Conservation (phyloP, 1,140 invertebrate species). For the Panulirus ornatus region DNA sequence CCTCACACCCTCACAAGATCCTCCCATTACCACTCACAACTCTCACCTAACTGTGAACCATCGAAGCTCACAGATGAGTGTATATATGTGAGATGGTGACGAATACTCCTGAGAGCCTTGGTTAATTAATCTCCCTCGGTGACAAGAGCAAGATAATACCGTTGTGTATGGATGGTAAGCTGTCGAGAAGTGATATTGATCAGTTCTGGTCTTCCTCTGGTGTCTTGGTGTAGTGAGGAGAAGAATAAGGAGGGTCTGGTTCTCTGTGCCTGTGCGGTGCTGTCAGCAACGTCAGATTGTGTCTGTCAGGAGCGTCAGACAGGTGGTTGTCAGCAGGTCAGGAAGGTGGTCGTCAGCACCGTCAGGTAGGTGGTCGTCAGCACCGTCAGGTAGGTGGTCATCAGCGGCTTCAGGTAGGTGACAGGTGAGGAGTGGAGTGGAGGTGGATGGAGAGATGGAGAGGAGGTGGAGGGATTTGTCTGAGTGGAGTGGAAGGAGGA, state of each 20-base stretch:
- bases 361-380: too few relatives aligned
- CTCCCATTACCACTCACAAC: neutral
- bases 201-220: neutral
- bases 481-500: neutral
- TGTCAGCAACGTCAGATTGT: too few relatives aligned
- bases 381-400: too few relatives aligned
- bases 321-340: too few relatives aligned
- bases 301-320: too few relatives aligned
- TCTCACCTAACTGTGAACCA: neutral
- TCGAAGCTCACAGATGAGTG: neutral
- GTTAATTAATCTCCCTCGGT: constrained; percentile 47
- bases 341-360: too few relatives aligned
- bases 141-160: constrained; percentile 42
- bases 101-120: neutral
- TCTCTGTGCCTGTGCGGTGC: too few relatives aligned
- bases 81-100: neutral
- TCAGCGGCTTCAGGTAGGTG: too few relatives aligned
- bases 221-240: neutral
- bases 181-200: constrained; percentile 46
- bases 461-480: neutral
- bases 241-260: neutral
- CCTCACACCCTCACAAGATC: neutral
- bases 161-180: constrained; percentile 20
- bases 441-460: neutral
- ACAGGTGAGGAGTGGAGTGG: neutral